A percentile compares a stretch with the other conserved stretches of the same genome.
These are phyloP conservation scores for Idaea dimidiata DNA, from an alignment of 2,888 invertebrate species.

Conservation along the genomic window DNA sequence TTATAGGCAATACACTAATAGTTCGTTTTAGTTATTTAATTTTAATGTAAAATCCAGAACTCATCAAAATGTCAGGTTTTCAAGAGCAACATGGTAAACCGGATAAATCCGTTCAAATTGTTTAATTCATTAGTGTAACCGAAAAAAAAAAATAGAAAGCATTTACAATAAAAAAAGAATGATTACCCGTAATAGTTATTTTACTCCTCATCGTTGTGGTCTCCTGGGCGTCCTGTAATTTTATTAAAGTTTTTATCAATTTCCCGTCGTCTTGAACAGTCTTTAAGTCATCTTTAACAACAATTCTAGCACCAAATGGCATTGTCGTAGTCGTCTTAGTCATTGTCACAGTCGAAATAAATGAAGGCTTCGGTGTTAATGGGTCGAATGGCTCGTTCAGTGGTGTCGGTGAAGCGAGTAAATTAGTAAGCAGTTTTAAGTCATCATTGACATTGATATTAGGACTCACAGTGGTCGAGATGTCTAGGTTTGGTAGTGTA, in stretches of 20 bases:
- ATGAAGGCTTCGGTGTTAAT: conserved; percentile 52
- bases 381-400: conserved; percentile 61
- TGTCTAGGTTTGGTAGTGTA: conserved; percentile 50
- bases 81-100: no score
- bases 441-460: conserved; percentile 46
- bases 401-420: conserved; percentile 63
- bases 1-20: no score
- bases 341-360: conserved; percentile 41
- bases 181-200: conserved; percentile 65
- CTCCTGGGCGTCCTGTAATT: conserved; percentile 71
- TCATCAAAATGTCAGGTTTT: no score
- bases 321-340: conserved; percentile 45
- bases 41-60: no score
- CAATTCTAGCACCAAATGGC: conserved; percentile 66
- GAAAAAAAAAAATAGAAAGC: no score
- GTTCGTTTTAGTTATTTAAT: no score
- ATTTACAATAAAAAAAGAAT: no score
- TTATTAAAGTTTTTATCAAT: conserved; percentile 73
- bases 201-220: conserved; percentile 65
- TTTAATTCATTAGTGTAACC: no score
- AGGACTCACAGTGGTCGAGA: conserved; percentile 58
- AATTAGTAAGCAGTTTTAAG: conserved; percentile 58
- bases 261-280: conserved; percentile 67
- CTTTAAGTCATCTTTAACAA: conserved; percentile 61
- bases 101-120: no score